These are phyloP conservation scores for Celastrina argiolus DNA, from an alignment of 2,888 invertebrate genomes.

Conservation along the genomic window DNA sequence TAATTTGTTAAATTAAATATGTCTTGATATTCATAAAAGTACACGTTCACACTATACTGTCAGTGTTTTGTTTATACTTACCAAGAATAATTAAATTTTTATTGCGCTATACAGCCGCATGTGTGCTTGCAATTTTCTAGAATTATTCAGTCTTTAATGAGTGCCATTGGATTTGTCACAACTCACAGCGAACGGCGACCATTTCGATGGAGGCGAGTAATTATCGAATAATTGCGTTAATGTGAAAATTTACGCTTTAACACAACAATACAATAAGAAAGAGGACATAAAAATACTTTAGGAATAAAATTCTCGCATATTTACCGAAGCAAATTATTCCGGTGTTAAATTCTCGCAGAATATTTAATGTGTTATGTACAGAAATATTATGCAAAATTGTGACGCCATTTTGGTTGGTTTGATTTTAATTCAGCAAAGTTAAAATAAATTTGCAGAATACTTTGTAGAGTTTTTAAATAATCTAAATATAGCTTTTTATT, in stretches of 20 bases:
- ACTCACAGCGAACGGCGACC: slow-evolving; percentile 42
- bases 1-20: no score
- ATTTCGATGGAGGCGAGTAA: slow-evolving; percentile 65
- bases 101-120: not conserved
- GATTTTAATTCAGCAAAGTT: not conserved
- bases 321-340: slow-evolving; percentile 18
- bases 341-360: slow-evolving; percentile 18
- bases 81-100: slow-evolving; percentile 3
- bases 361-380: slow-evolving; percentile 1
- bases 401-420: slow-evolving; percentile 16
- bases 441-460: not conserved
- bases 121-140: slow-evolving; percentile 5
- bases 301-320: slow-evolving; percentile 24
- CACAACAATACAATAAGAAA: slow-evolving; percentile 66
- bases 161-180: slow-evolving; percentile 4
- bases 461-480: not conserved
- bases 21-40: no score
- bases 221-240: slow-evolving; percentile 75
- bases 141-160: slow-evolving; percentile 13
- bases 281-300: slow-evolving; percentile 41
- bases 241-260: slow-evolving; percentile 73
- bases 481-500: not conserved
- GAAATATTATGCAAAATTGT: slow-evolving; percentile 8
- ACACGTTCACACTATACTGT: not conserved
- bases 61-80: not conserved